Evolutionary conservation across 2,888 invertebrate species (phyloP).

Genomic region (Xylota segnis): DNA sequence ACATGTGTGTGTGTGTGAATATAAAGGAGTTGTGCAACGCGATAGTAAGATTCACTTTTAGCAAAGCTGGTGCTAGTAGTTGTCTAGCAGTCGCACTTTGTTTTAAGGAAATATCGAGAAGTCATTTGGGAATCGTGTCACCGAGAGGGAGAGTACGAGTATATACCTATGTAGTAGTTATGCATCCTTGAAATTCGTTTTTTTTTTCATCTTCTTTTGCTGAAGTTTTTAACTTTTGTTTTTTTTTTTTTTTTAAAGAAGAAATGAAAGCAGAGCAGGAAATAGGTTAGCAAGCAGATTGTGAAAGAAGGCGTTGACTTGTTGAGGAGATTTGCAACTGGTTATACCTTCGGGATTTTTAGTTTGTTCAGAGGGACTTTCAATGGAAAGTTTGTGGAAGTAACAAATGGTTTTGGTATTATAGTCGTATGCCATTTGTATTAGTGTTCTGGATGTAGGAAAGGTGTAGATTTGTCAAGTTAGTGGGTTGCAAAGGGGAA

Average conservation of each 20-base stretch:
- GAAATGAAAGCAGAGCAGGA: slow-evolving; percentile 43
- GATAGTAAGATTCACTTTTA: slow-evolving; percentile 57
- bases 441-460: too few relatives aligned
- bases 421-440: too few relatives aligned
- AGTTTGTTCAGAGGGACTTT: neutral
- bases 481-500: too few relatives aligned
- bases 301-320: slow-evolving; percentile 65
- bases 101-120: slow-evolving; percentile 68
- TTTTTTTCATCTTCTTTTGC: slow-evolving; percentile 26
- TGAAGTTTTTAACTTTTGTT: slow-evolving; percentile 4
- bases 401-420: too few relatives aligned
- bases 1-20: slow-evolving; percentile 6
- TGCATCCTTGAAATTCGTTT: slow-evolving; percentile 72
- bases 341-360: slow-evolving; percentile 12
- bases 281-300: slow-evolving; percentile 63
- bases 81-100: slow-evolving; percentile 47
- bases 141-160: slow-evolving; percentile 37
- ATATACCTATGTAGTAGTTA: slow-evolving; percentile 54
- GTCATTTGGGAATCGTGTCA: slow-evolving; percentile 72
- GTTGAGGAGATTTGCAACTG: slow-evolving; percentile 52
- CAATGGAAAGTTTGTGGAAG: neutral
- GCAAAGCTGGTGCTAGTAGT: slow-evolving; percentile 16
- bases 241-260: neutral
- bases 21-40: slow-evolving; percentile 29
- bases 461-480: too few relatives aligned